Conservation (phyloP, 1,140 invertebrate genomes). For the Drosophila biarmipes region DNA sequence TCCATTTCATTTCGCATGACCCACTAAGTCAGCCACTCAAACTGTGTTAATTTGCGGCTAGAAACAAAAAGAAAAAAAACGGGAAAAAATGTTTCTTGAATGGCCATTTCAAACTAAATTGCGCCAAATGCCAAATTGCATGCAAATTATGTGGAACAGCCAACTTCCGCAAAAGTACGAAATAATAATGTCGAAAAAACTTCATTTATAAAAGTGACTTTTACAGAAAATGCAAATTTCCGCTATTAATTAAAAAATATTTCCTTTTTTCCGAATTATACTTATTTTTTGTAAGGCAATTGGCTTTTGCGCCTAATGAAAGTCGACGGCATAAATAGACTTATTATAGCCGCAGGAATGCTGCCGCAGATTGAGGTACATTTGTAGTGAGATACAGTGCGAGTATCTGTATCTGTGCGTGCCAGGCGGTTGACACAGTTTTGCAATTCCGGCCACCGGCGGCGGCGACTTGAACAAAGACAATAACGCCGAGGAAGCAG, state of each 20-base stretch:
- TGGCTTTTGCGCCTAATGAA: slow-evolving; percentile 43
- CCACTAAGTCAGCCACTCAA: slow-evolving; percentile 61
- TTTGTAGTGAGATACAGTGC: slow-evolving; percentile 17
- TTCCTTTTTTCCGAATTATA: slow-evolving; percentile 3
- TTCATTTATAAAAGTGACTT: slow-evolving; percentile 16
- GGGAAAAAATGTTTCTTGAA: slow-evolving; percentile 47
- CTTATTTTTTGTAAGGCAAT: slow-evolving; percentile 2
- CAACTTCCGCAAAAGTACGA: slow-evolving; percentile 23
- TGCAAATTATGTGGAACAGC: slow-evolving; percentile 77
- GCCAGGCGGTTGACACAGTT: slow-evolving; percentile 58
- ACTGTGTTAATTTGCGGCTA: slow-evolving; percentile 76
- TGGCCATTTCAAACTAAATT: slow-evolving; percentile 70
- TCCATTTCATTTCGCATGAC: slow-evolving; percentile 80
- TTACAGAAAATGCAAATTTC: slow-evolving; percentile 55
- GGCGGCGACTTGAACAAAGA: slow-evolving; percentile 26
- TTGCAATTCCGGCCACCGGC: slow-evolving; percentile 53
- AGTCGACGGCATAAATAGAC: slow-evolving; percentile 62
- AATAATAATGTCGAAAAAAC: background rate
- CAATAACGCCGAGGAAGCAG: slow-evolving; percentile 37
- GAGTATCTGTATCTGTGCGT: slow-evolving; percentile 38
- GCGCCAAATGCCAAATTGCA: slow-evolving; percentile 79
- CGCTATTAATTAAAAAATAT: slow-evolving; percentile 47
- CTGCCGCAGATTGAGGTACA: slow-evolving; percentile 31
- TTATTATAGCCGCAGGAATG: slow-evolving; percentile 73
- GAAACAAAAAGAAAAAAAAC: slow-evolving; percentile 29